Evolutionary conservation across 2,113 vertebrate species (phyloP).

Genomic region (Tenrec ecaudatus): DNA sequence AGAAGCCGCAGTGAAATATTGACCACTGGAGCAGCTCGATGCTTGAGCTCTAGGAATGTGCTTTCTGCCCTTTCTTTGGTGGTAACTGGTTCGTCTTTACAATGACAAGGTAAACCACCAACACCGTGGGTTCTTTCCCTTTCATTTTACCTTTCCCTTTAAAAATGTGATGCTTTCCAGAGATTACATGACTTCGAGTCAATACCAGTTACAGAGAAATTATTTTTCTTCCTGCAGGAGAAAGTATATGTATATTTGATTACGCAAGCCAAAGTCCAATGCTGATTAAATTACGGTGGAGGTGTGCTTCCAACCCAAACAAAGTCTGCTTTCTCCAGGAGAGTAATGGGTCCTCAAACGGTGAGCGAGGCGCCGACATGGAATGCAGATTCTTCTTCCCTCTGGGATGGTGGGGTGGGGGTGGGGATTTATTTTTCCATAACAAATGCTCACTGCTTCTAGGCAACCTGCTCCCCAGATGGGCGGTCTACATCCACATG

Average conservation of each 20-base stretch:
- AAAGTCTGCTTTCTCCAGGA: constrained; percentile 78
- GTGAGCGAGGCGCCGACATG: constrained; percentile 12
- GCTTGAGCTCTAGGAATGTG: neutral
- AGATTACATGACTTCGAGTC: constrained; percentile 83
- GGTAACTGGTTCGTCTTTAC: constrained; percentile 61
- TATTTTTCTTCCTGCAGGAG: constrained; percentile 83
- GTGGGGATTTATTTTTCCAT: constrained; percentile 10
- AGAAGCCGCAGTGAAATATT: neutral
- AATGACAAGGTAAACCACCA: constrained; percentile 34
- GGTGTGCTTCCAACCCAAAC: constrained; percentile 82
- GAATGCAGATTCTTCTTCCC: constrained; percentile 58
- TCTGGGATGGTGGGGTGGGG: constrained; percentile 21
- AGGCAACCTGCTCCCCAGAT: neutral
- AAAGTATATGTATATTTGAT: constrained; percentile 86
- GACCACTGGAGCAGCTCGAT: neutral
- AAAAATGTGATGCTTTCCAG: constrained; percentile 79
- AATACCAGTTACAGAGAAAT: constrained; percentile 83
- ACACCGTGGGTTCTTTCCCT: constrained; percentile 49
- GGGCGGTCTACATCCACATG: neutral
- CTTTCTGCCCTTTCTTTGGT: constrained; percentile 25
- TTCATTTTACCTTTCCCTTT: constrained; percentile 77
- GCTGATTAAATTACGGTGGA: constrained; percentile 82
- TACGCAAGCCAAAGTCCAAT: constrained; percentile 81
- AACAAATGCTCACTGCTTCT: constrained; percentile 56
- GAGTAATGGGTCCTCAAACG: constrained; percentile 73